phyloP scores from a whole-genome alignment of 2,888 invertebrate genomes.

The Idaea dimidiata region DNA sequence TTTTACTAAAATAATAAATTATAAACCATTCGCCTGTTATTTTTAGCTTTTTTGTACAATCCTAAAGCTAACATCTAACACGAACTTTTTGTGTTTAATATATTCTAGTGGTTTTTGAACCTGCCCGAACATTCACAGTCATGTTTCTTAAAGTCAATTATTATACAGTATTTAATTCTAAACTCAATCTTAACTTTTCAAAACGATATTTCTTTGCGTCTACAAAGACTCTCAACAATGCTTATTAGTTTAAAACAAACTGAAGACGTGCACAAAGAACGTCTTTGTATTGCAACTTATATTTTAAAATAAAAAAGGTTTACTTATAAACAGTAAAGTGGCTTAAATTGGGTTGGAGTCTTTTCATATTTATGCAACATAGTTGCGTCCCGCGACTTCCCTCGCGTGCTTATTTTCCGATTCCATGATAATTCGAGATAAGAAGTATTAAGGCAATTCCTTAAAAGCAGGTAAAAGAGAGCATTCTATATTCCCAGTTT shows the following conservation, averaged over 20 bases:
- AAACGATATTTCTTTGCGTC: neutral
- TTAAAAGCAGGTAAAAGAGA: no score
- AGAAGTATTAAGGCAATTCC: no score
- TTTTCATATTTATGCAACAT: constrained; percentile 2
- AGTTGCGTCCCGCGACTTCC: neutral
- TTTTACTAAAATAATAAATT: no score
- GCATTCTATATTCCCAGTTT: no score
- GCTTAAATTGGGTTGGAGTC: constrained; percentile 8
- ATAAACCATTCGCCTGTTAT: no score
- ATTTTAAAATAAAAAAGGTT: neutral
- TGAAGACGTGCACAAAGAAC: neutral
- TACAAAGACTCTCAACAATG: neutral
- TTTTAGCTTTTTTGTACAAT: no score
- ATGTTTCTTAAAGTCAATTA: neutral
- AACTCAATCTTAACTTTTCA: neutral
- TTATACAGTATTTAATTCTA: neutral
- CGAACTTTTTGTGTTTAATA: no score
- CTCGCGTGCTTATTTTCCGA: neutral
- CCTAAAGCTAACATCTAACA: no score
- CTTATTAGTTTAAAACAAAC: neutral
- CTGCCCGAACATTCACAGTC: no score
- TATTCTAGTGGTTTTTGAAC: no score
- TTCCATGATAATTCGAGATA: constrained; percentile 3
- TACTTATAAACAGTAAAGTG: constrained; percentile 5
- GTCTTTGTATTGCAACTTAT: neutral